Base-by-base conservation (phyloP, 2,888 invertebrate species). In the Phengaris arion region DNA sequence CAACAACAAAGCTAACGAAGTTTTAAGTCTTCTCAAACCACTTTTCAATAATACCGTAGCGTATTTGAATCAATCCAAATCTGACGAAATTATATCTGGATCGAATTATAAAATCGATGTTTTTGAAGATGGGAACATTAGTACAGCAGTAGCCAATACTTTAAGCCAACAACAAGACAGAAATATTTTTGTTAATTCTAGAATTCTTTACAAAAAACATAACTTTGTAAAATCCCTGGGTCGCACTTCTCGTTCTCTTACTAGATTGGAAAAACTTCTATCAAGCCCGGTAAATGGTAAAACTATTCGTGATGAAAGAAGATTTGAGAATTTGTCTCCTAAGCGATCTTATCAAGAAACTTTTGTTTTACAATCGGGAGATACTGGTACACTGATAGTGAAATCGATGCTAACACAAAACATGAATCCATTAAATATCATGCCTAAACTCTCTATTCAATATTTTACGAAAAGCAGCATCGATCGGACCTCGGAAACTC, bases 291-390 rank as follows among this genome's bases (percentile, higher is more conserved):
- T 15, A 85, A 84, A 76, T 2, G 80, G 81, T 22, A 88, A 88
- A 4, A 78, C 83, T 6, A 88, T 90, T 79, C 86, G 85, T 55
- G 89, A 89, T 75, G 85, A 87, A 10, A 80, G 88, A 77, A 85
- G 86, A 78, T 82, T 88, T 0, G 88, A 89, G 80, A 88, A 89
- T 72, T 81, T 90, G 74, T 86, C 89, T 6, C 89, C 91, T 1
- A 89, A 89, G 79, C 85, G 85, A 75, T 90, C 91, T 7, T 78
- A 83, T 79, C 87, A 87, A 74, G 85, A 86, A 77, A 77, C 86
- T 48, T 81, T 89, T 54, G 79, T 89, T 35, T 79, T 89, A 55
- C 89, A 90, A 72, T 87, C 90, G 4, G 89, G 91, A 45, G 91
- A 92, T 79, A 81, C 85, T 22, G 83, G 83, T 52, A 86, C 91